Conservation (phyloP, 2,113 vertebrate genomes). For the Puntigrus tetrazona region DNA sequence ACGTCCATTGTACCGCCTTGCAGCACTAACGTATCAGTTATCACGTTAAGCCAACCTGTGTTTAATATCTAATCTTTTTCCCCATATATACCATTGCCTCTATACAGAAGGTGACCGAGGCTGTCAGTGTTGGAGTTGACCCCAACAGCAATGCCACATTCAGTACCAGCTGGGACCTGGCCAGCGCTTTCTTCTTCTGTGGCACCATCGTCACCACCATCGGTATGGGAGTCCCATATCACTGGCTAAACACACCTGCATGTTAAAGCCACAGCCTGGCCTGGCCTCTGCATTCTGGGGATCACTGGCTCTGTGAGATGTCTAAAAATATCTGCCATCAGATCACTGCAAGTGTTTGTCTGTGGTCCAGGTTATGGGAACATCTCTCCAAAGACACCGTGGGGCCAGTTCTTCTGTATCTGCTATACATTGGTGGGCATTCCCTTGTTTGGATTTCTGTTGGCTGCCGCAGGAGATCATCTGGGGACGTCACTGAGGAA, state of each 20-base stretch:
- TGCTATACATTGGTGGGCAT: slow-evolving; percentile 89
- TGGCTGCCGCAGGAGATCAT: slow-evolving; percentile 87
- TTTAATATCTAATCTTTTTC: slow-evolving; percentile 1
- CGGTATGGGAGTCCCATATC: slow-evolving; percentile 63
- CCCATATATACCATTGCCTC: slow-evolving; percentile 21
- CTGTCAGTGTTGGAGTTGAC: slow-evolving; percentile 78
- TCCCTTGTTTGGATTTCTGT: slow-evolving; percentile 86
- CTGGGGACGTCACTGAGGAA: slow-evolving; percentile 85
- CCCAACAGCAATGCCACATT: slow-evolving; percentile 71
- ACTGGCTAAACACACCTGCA: slow-evolving; percentile 33
- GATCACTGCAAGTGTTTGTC: slow-evolving; percentile 42
- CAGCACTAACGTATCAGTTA: neutral
- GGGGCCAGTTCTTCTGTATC: slow-evolving; percentile 87
- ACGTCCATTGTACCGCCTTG: neutral
- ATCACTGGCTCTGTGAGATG: slow-evolving; percentile 34
- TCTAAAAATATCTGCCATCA: slow-evolving; percentile 35
- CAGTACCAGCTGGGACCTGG: slow-evolving; percentile 83
- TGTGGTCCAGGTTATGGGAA: slow-evolving; percentile 83
- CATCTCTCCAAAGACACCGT: slow-evolving; percentile 83
- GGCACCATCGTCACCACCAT: slow-evolving; percentile 90
- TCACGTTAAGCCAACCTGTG: neutral
- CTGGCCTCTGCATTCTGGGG: slow-evolving; percentile 38
- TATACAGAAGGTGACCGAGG: slow-evolving; percentile 77
- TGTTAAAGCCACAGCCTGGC: slow-evolving; percentile 34
- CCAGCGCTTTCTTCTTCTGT: slow-evolving; percentile 90